Base-by-base conservation (phyloP, 2,113 vertebrate genomes). In the Peromyscus polionotus region DNA sequence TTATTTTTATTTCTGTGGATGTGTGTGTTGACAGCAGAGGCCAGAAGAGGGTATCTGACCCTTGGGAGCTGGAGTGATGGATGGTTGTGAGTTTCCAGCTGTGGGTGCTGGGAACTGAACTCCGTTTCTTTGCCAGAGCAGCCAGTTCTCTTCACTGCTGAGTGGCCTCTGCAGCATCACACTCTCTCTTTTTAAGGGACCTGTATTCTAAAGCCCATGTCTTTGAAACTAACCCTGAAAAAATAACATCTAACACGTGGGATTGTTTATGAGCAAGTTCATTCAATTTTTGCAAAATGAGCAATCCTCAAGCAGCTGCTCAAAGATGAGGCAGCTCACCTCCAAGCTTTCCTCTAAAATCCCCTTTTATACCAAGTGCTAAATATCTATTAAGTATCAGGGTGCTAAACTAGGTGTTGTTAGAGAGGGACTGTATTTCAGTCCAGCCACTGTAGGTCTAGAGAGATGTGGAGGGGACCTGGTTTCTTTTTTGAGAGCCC, bases 211-310 rank as follows among this genome's bases (percentile, higher is more conserved):
- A 63, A 39, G 11, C 59, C 94, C 65, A 57, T 45, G 17, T 9
- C 77, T 91, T 96, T 95, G 90, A 98, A 96, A 95, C 26, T 59
- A 90, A 96, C 9, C 88, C 67, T 95, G 68, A 96, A 96, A 95
- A n/a, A 95, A 61, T 93, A 91, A 63, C 33, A 3, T 42, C 28
- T 68, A 97, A 92, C 86, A 92, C 86, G 90, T 76, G 65, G 67
- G 88, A 72, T 94, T 94, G 70, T 67, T 86, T 91, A 91, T 91
- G 95, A 93, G 93, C 67, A 61, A 91, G 90, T 88, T 75, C 92
- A 51, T 79, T 97, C 22, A 31, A n/a, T 73, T 89, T 93, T 96
- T 95, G 28, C 45, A 96, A 96, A 97, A 91, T 84, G 54, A 63
- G 48, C 77, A 79, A 36, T 84, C 95, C 73, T 90, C 42, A 75